These are phyloP conservation scores for Hassar affinis DNA, from an alignment of 2,113 vertebrate species.

Conservation along the genomic window DNA sequence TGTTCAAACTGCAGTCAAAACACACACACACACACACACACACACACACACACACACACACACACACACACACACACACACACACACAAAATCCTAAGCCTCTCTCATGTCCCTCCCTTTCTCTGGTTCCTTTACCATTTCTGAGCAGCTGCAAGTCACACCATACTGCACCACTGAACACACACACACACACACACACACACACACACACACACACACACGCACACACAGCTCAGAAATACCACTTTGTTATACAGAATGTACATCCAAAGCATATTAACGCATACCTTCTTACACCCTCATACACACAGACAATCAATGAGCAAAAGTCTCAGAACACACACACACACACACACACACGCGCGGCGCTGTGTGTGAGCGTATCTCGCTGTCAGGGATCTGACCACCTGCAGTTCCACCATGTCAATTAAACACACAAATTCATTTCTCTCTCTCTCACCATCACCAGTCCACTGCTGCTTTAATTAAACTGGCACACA, in stretches of 20 bases:
- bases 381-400: slow-evolving; percentile 28
- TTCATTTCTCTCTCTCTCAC: slow-evolving; percentile 38
- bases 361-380: background rate
- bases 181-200: slow-evolving; percentile 21
- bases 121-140: slow-evolving; percentile 57
- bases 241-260: background rate
- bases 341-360: slow-evolving; percentile 25
- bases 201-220: slow-evolving; percentile 25
- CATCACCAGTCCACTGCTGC: slow-evolving; percentile 26
- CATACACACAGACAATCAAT: background rate
- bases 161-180: slow-evolving; percentile 47
- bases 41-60: slow-evolving; percentile 41
- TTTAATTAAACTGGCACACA: slow-evolving; percentile 58
- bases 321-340: background rate
- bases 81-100: slow-evolving; percentile 47
- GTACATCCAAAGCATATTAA: background rate
- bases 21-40: slow-evolving; percentile 13
- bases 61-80: slow-evolving; percentile 42
- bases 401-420: slow-evolving; percentile 46
- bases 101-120: slow-evolving; percentile 51
- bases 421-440: slow-evolving; percentile 60
- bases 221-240: slow-evolving; percentile 5
- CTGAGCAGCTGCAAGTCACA: slow-evolving; percentile 44
- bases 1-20: too few relatives aligned
- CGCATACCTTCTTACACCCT: background rate